phyloP scores from a whole-genome alignment of 2,797 vertebrate genomes.

The Pangasius macronema region DNA sequence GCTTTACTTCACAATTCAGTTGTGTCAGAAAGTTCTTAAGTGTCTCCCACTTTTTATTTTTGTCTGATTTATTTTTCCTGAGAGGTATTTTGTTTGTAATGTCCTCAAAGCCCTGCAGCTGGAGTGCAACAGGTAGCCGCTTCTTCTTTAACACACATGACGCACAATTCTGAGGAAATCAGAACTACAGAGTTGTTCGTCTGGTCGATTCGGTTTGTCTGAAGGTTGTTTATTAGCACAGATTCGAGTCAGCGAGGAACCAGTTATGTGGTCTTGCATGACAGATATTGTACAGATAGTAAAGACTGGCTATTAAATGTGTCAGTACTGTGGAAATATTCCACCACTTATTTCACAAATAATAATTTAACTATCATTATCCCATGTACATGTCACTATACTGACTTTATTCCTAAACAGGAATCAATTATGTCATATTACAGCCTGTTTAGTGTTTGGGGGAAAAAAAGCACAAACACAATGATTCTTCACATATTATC shows the following conservation, averaged over 20 bases:
- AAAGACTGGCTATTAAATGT: background rate
- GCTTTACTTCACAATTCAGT: background rate
- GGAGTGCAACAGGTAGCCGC: slow-evolving; percentile 34
- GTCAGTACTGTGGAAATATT: background rate
- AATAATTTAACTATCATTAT: background rate
- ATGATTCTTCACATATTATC: background rate
- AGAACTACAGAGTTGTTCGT: background rate
- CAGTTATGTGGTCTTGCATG: background rate
- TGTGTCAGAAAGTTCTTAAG: background rate
- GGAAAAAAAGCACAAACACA: too few species aligned
- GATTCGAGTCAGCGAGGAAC: background rate
- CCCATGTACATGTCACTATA: background rate
- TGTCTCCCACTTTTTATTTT: background rate
- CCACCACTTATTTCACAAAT: background rate
- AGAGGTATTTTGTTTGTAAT: background rate
- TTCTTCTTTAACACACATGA: background rate
- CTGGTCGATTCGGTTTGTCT: background rate
- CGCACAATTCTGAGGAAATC: background rate
- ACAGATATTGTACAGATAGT: background rate
- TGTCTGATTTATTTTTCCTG: background rate
- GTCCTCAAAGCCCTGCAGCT: background rate
- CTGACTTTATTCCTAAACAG: background rate
- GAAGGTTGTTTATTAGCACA: background rate
- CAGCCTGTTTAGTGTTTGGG: background rate
- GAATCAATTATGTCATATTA: background rate